phyloP scores from a whole-genome alignment of 2,797 vertebrate genomes.

The Parauchenoglanis ngamensis region DNA sequence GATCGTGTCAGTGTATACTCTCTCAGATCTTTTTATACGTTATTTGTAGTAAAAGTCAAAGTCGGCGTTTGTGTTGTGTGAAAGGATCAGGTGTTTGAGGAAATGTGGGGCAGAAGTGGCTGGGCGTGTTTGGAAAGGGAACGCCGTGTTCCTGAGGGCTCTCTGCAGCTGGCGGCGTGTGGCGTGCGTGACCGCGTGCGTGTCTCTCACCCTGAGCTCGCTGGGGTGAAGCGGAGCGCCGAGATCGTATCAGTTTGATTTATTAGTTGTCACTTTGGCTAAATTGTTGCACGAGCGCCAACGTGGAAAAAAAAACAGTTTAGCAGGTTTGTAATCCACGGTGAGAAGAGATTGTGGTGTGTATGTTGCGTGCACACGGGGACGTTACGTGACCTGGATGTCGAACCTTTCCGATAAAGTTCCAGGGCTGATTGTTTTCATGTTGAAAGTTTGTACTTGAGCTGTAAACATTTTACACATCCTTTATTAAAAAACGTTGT shows the following conservation, averaged over 20 bases:
- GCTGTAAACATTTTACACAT: not conserved
- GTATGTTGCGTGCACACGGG: not conserved
- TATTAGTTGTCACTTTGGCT: slow-evolving; percentile 19
- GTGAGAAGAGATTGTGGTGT: not conserved
- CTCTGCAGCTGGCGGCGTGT: not conserved
- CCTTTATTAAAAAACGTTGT: not conserved
- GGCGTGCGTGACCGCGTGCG: slow-evolving; percentile 2
- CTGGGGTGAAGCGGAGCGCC: too few relatives aligned
- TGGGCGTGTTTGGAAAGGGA: not conserved
- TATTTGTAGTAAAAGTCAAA: too few relatives aligned
- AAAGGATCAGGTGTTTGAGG: not conserved
- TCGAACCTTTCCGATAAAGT: not conserved
- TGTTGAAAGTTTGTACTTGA: not conserved
- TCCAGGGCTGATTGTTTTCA: not conserved
- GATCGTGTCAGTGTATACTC: not conserved
- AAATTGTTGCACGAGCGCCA: not conserved
- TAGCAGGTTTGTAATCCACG: not conserved
- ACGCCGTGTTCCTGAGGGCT: not conserved
- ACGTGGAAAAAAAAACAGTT: not conserved
- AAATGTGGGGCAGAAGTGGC: not conserved
- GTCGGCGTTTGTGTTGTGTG: not conserved
- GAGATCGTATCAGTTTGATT: slow-evolving; percentile 36
- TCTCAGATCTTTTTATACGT: not conserved
- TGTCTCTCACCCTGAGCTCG: not conserved
- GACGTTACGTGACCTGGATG: not conserved